A percentile compares a stretch with the other conserved stretches of the same genome.
These are phyloP conservation scores for Brachionus sp. DNA, from an alignment of 1,140 invertebrate species.

Conservation along the genomic window DNA sequence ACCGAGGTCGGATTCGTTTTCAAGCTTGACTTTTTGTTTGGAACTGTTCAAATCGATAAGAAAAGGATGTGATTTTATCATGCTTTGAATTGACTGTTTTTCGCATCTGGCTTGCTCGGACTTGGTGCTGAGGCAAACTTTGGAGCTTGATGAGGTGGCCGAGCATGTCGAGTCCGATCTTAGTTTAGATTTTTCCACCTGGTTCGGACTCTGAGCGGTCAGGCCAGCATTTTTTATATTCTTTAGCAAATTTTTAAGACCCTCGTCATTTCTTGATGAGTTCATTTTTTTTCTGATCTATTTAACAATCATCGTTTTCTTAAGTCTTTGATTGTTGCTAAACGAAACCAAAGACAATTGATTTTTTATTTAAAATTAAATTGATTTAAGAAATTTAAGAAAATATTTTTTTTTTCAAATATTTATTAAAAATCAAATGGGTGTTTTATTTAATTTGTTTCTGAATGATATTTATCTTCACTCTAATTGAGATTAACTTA, in stretches of 20 bases:
- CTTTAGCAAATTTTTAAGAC: neutral
- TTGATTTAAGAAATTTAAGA: no score
- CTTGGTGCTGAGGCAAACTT: neutral
- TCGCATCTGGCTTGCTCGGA: neutral
- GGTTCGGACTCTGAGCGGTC: neutral
- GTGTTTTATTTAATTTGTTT: no score
- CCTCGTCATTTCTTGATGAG: neutral
- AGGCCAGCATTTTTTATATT: neutral
- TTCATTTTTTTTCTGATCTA: neutral
- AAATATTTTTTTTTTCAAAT: no score
- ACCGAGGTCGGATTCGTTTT: neutral
- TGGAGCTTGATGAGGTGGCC: neutral
- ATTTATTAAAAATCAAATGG: no score
- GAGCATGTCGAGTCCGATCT: neutral
- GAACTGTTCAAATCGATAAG: neutral
- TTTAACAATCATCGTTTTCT: no score
- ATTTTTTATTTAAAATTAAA: no score
- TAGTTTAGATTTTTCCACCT: neutral
- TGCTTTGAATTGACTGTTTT: slow-evolving; percentile 26
- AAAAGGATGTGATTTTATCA: slow-evolving; percentile 17
- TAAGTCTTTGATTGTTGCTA: no score
- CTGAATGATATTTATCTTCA: no score
- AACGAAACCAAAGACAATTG: no score
- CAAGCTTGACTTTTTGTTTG: neutral
- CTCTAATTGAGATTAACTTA: no score